These are phyloP conservation scores for Hucho hucho DNA, from an alignment of 2,113 vertebrate species.

Conservation along the genomic window DNA sequence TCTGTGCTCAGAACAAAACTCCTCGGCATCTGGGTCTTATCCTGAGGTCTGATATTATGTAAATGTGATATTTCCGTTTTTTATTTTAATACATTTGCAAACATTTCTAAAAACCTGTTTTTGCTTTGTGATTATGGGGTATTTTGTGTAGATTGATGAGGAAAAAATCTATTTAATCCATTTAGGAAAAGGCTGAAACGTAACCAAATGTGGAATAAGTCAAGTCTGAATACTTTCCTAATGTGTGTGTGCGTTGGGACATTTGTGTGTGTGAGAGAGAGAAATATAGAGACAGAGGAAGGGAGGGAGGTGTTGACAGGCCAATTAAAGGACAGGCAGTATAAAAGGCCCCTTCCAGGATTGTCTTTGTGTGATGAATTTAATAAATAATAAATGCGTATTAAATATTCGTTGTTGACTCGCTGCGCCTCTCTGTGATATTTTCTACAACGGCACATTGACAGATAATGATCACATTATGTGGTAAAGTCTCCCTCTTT, in stretches of 20 bases:
- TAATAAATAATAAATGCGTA: constrained; percentile 27
- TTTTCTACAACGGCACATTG: neutral
- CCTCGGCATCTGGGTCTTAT: too few species aligned
- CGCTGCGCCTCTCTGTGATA: neutral
- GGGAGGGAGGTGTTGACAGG: constrained; percentile 7
- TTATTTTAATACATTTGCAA: too few species aligned
- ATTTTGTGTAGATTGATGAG: too few species aligned
- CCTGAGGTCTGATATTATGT: too few species aligned
- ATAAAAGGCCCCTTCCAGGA: constrained; percentile 5
- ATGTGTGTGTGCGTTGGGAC: neutral
- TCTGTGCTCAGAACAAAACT: too few species aligned
- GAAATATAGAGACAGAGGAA: neutral
- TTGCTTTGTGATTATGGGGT: too few species aligned
- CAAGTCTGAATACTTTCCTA: too few species aligned
- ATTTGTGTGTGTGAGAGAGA: neutral
- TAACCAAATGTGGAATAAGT: too few species aligned
- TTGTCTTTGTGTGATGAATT: constrained; percentile 19
- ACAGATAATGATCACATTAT: constrained; percentile 30
- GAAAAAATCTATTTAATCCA: too few species aligned
- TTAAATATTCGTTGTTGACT: constrained; percentile 10
- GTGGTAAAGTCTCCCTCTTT: constrained; percentile 9
- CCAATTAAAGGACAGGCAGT: constrained; percentile 7
- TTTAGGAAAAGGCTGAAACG: too few species aligned
- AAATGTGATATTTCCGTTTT: too few species aligned
- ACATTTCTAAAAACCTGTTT: too few species aligned